Evolutionary conservation across 2,113 vertebrate genomes (phyloP).

Genomic region (Sinocyclocheilus maitianheensis): DNA sequence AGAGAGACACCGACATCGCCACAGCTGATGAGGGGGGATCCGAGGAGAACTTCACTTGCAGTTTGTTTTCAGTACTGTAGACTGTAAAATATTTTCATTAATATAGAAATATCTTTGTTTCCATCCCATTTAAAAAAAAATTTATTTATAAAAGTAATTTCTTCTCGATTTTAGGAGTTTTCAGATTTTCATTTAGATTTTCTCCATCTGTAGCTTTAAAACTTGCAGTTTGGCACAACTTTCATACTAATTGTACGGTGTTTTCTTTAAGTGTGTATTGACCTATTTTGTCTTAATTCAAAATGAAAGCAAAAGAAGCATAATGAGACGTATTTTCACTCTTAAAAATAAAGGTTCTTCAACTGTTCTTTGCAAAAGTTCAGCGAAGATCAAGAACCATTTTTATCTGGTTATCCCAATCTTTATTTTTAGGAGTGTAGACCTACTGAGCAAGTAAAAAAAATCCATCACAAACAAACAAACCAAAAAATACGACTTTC

Average conservation of each 20-base stretch:
- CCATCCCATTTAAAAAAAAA: background rate
- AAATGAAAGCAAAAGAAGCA: background rate
- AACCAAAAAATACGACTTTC: background rate
- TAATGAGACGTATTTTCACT: background rate
- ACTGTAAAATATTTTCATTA: background rate
- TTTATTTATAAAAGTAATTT: background rate
- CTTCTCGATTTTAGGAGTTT: background rate
- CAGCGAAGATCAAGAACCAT: background rate
- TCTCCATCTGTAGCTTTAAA: background rate
- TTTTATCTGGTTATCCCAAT: background rate
- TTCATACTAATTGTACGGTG: background rate
- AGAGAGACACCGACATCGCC: conserved; percentile 77
- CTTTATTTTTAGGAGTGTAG: background rate
- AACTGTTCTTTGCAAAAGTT: background rate
- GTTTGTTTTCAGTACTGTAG: background rate
- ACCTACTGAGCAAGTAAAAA: background rate
- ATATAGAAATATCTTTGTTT: background rate
- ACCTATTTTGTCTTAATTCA: background rate
- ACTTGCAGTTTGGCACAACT: background rate
- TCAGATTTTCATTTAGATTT: background rate
- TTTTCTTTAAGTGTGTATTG: too few relatives aligned
- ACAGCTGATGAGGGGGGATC: conserved; percentile 26
- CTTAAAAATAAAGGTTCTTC: background rate
- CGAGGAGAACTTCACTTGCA: background rate
- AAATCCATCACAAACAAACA: background rate